Evolutionary conservation across 2,113 vertebrate species (phyloP).

Genomic region (Polyodon spathula): DNA sequence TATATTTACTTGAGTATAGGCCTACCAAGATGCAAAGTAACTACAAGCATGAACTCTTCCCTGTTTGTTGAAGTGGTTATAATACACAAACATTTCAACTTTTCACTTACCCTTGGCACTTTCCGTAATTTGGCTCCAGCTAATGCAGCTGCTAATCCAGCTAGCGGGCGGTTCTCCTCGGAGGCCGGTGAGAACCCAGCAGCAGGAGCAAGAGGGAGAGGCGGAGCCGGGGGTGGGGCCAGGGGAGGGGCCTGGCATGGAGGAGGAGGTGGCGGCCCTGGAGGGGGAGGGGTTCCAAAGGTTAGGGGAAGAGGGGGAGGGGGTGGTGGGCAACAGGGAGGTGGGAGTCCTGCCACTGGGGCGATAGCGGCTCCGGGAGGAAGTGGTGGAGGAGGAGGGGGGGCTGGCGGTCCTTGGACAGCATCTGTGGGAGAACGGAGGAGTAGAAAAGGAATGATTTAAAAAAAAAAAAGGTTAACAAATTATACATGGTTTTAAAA

Average conservation of each 20-base stretch:
- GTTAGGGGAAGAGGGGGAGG: slow-evolving; percentile 45
- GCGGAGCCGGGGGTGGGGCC: slow-evolving; percentile 67
- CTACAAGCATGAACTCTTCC: not conserved
- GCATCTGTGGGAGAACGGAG: slow-evolving; percentile 48
- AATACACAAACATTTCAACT: too few relatives aligned
- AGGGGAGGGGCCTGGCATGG: slow-evolving; percentile 51
- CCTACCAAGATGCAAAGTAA: not conserved
- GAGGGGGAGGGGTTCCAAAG: slow-evolving; percentile 49
- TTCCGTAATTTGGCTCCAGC: slow-evolving; percentile 92
- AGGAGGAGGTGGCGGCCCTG: slow-evolving; percentile 66
- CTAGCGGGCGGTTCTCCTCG: slow-evolving; percentile 76
- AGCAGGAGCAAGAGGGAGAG: slow-evolving; percentile 79
- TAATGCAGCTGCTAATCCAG: slow-evolving; percentile 85
- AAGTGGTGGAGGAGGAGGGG: slow-evolving; percentile 78
- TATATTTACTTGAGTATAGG: too few relatives aligned
- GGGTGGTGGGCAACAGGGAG: slow-evolving; percentile 63
- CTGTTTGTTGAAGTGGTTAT: not conserved
- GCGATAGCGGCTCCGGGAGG: slow-evolving; percentile 69
- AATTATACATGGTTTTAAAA: too few relatives aligned
- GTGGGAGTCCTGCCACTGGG: slow-evolving; percentile 42
- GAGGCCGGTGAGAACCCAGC: slow-evolving; percentile 66
- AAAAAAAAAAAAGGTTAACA: not conserved
- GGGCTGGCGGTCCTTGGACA: slow-evolving; percentile 62
- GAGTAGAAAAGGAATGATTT: slow-evolving; percentile 7
- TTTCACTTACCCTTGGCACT: slow-evolving; percentile 77